These are phyloP conservation scores for Rotaria socialis DNA, from an alignment of 2,888 invertebrate genomes.

Conservation along the genomic window DNA sequence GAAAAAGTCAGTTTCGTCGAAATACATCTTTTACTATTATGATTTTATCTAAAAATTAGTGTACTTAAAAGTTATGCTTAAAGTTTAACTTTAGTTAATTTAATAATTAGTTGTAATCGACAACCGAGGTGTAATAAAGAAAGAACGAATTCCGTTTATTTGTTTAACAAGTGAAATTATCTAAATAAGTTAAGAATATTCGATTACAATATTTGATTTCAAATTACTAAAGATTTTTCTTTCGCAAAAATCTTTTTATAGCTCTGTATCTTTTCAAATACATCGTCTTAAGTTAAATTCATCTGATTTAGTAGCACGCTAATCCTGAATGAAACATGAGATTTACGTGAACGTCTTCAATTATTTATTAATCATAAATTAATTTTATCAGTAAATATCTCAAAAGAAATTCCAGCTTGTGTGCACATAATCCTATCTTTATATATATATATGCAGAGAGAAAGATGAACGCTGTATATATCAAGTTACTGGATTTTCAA, in stretches of 20 bases:
- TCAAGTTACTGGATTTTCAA: neutral
- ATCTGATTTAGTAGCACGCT: conserved; percentile 2
- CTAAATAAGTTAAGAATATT: neutral
- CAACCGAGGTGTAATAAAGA: too few species aligned
- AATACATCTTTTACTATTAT: too few species aligned
- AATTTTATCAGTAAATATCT: neutral
- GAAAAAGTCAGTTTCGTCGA: too few species aligned
- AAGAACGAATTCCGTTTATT: neutral
- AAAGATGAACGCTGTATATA: neutral
- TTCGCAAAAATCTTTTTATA: neutral
- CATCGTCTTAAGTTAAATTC: neutral
- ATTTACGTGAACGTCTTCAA: too few species aligned
- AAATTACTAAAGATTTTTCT: neutral
- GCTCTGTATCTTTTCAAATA: neutral
- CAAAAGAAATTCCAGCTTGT: neutral
- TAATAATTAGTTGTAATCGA: too few species aligned
- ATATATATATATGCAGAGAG: neutral
- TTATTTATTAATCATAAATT: neutral
- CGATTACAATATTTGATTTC: neutral
- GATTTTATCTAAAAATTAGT: too few species aligned
- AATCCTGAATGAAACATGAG: neutral
- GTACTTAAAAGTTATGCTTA: too few species aligned
- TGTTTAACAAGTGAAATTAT: neutral
- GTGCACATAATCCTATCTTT: neutral
- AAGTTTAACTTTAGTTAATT: too few species aligned